Conservation (phyloP, 1,140 invertebrate genomes). For the Phthorimaea operculella region DNA sequence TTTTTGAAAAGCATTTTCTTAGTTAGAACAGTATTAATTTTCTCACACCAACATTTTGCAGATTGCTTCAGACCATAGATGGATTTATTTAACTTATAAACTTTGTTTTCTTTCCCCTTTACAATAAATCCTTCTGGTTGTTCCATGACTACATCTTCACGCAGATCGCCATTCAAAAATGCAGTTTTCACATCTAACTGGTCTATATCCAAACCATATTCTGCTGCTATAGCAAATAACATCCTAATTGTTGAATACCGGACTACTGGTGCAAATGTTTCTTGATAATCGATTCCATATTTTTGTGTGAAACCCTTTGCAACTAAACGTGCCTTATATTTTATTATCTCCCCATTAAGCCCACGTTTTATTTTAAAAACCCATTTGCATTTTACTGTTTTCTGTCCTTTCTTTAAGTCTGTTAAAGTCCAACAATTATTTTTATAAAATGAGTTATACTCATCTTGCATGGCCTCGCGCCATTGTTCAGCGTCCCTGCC, state of each 20-base stretch:
- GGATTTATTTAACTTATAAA: constrained; percentile 15
- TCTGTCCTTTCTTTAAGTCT: constrained; percentile 18
- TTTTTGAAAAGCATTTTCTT: constrained; percentile 19
- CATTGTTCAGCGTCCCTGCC: constrained; percentile 19
- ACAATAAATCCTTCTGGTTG: constrained; percentile 8
- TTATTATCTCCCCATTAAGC: constrained; percentile 16
- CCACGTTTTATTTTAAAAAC: constrained; percentile 34
- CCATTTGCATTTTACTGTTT: constrained; percentile 34
- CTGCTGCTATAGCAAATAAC: constrained; percentile 29
- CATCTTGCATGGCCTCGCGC: constrained; percentile 29
- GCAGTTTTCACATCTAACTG: constrained; percentile 2
- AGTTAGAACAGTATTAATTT: constrained; percentile 13
- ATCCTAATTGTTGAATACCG: constrained; percentile 22
- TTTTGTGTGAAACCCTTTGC: constrained; percentile 38
- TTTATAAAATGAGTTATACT: constrained; percentile 26
- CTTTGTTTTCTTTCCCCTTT: constrained; percentile 14
- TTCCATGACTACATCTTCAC: constrained; percentile 6
- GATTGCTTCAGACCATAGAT: constrained; percentile 18
- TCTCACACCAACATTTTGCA: constrained; percentile 15
- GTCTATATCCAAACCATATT: constrained; percentile 1
- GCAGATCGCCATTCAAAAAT: constrained; percentile 4
- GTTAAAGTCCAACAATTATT: constrained; percentile 32
- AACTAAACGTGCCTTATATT: constrained; percentile 53
- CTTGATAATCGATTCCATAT: constrained; percentile 34
- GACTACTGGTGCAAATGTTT: constrained; percentile 38